Evolutionary conservation across 2,797 vertebrate genomes (phyloP).

Genomic region (Characodon lateralis): DNA sequence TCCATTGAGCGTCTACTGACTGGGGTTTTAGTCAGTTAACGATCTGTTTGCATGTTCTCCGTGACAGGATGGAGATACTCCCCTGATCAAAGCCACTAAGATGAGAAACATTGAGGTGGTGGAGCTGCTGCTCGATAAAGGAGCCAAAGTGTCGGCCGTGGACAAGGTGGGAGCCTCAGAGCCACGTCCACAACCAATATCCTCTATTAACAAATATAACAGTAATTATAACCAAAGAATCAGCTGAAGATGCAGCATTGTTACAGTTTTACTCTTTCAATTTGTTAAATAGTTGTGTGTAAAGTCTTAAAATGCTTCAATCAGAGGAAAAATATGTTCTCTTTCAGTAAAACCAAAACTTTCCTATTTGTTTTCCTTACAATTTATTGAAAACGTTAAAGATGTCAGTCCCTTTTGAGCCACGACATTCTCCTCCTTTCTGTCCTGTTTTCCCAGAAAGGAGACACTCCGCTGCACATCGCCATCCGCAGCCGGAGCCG

Average conservation of each 20-base stretch:
- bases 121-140: conserved; percentile 95
- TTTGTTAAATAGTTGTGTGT: no score
- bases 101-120: conserved; percentile 98
- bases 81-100: conserved; percentile 96
- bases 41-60: not conserved
- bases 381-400: not conserved
- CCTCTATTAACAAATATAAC: no score
- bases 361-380: no score
- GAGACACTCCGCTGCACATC: conserved; percentile 95
- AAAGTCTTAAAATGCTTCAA: no score
- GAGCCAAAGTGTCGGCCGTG: conserved; percentile 93
- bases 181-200: not conserved
- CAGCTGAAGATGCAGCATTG: no score
- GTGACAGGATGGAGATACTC: conserved; percentile 91
- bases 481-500: conserved; percentile 95
- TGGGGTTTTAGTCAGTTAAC: not conserved
- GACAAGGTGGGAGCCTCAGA: conserved; percentile 85
- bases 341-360: not conserved
- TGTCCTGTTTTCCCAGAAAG: conserved; percentile 81
- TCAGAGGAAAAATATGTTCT: no score
- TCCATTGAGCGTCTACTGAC: not conserved
- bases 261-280: no score
- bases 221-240: no score
- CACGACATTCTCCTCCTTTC: no score
- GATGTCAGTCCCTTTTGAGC: not conserved